A percentile compares a stretch with the other conserved stretches of the same genome.
Evolutionary conservation across 2,113 vertebrate genomes (phyloP).

Genomic region (Pelusios castaneus): DNA sequence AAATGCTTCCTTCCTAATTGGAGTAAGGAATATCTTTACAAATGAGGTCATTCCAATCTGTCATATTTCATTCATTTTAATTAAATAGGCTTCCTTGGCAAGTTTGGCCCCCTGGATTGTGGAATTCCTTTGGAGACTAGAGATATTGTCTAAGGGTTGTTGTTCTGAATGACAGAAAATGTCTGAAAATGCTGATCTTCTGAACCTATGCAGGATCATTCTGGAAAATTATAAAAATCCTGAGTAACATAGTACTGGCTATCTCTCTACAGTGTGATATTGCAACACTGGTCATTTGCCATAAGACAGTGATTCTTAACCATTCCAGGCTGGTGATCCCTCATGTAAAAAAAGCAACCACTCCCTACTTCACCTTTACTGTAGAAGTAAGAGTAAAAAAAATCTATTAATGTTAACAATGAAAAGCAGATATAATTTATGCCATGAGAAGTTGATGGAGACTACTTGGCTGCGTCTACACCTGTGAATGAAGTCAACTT

Average conservation of each 20-base stretch:
- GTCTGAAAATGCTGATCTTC: not conserved
- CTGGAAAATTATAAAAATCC: not conserved
- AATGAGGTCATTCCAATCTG: constrained; percentile 18
- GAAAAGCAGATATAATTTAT: not conserved
- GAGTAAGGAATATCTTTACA: constrained; percentile 23
- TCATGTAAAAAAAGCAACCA: not conserved
- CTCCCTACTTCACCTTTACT: not conserved
- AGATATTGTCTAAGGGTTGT: not conserved
- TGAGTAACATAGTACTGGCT: not conserved
- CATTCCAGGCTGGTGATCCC: not conserved
- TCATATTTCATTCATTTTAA: constrained; percentile 35
- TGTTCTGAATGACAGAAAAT: not conserved
- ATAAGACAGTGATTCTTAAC: not conserved
- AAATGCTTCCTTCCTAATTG: not conserved
- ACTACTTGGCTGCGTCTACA: too few species aligned
- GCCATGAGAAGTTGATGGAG: not conserved
- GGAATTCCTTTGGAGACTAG: not conserved
- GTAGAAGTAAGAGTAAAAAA: not conserved
- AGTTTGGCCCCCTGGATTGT: not conserved
- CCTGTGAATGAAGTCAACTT: too few species aligned
- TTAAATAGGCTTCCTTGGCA: constrained; percentile 1
- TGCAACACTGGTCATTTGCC: not conserved
- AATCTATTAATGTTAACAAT: not conserved
- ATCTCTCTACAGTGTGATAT: not conserved
- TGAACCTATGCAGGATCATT: not conserved